Evolutionary conservation across 2,113 vertebrate species (phyloP).

Genomic region (Candoia aspera): DNA sequence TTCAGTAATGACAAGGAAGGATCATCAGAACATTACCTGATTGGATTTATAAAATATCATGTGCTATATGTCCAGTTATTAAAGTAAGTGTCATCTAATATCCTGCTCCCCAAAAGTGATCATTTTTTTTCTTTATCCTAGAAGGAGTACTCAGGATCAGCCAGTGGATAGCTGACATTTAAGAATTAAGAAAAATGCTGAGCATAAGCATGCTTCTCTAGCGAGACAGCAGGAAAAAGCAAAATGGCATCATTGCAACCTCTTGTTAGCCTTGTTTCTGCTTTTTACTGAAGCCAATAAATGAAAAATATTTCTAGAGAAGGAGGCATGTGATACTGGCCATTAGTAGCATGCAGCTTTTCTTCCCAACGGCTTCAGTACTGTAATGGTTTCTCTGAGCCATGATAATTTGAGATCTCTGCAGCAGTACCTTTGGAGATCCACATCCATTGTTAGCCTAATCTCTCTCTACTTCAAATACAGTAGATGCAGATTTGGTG

Average conservation of each 20-base stretch:
- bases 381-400: background rate
- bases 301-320: background rate
- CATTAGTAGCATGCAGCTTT: background rate
- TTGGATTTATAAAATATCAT: background rate
- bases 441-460: background rate
- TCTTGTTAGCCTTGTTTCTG: background rate
- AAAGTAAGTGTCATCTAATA: background rate
- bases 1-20: background rate
- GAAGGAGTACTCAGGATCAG: background rate
- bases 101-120: background rate
- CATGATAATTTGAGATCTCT: background rate
- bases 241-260: background rate
- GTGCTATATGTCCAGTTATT: background rate
- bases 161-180: background rate
- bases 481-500: background rate
- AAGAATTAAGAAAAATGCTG: background rate
- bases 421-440: background rate
- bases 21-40: background rate
- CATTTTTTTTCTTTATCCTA: background rate
- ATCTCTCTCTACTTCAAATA: background rate
- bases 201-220: background rate
- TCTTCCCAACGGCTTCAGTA: background rate
- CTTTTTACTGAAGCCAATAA: background rate
- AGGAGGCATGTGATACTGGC: background rate
- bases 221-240: background rate